phyloP scores from a whole-genome alignment of 2,797 vertebrate genomes.

The Geotrypetes seraphini region DNA sequence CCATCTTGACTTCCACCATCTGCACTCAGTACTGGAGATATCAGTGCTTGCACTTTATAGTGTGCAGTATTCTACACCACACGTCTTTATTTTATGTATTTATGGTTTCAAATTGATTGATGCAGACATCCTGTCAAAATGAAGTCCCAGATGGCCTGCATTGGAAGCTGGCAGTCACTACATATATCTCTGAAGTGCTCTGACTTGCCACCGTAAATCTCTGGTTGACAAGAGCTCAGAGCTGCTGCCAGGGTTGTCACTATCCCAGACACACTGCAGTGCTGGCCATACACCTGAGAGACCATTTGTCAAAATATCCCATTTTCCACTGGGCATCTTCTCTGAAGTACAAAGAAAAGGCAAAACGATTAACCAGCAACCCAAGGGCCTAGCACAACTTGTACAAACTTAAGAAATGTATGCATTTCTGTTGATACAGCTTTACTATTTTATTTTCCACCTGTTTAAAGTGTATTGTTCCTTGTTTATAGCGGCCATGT shows the following conservation, averaged over 20 bases:
- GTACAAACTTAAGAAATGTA: slow-evolving; percentile 31
- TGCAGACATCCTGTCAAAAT: slow-evolving; percentile 32
- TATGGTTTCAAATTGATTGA: no score
- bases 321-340: slow-evolving; percentile 9
- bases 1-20: slow-evolving; percentile 20
- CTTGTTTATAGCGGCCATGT: slow-evolving; percentile 39
- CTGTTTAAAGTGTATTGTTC: slow-evolving; percentile 35
- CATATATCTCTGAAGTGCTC: slow-evolving; percentile 20
- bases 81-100: no score
- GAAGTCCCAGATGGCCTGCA: slow-evolving; percentile 23
- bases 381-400: slow-evolving; percentile 31
- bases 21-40: slow-evolving; percentile 16
- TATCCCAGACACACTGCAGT: slow-evolving; percentile 6
- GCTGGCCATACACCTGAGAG: slow-evolving; percentile 25
- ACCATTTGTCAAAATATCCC: slow-evolving; percentile 20
- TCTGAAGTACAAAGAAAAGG: slow-evolving; percentile 40
- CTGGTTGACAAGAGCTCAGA: slow-evolving; percentile 10
- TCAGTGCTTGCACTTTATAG: slow-evolving; percentile 1
- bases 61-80: neutral
- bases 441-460: slow-evolving; percentile 26
- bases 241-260: slow-evolving; percentile 19
- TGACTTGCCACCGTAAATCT: slow-evolving; percentile 17
- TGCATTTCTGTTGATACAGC: slow-evolving; percentile 32
- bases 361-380: slow-evolving; percentile 39
- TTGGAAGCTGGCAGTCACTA: slow-evolving; percentile 5